Conservation (phyloP, 2,113 vertebrate species). For the Macaca fascicularis region T2T-MFA8v1.1 NC_088376.1:200047501-200048000, state of each 20-base stretch:
- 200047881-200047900: not conserved
- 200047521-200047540: too few species aligned
- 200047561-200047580: too few species aligned
- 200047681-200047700: not conserved
- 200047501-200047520: too few species aligned
- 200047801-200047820: not conserved
- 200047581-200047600: too few species aligned
- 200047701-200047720: not conserved
- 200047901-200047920: not conserved
- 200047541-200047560: too few species aligned
- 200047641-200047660: too few species aligned
- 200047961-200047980: not conserved
- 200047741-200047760: not conserved
- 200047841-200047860: not conserved
- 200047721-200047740: not conserved
- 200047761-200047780: not conserved
- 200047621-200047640: too few species aligned
- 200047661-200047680: not conserved
- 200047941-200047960: not conserved
- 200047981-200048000: not conserved
- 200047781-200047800: not conserved
- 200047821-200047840: not conserved
- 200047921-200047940: not conserved
- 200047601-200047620: too few species aligned
- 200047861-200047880: not conserved